These are phyloP conservation scores for Orchesellides sinensis DNA, from an alignment of 2,888 invertebrate genomes.

Conservation along the genomic window DNA sequence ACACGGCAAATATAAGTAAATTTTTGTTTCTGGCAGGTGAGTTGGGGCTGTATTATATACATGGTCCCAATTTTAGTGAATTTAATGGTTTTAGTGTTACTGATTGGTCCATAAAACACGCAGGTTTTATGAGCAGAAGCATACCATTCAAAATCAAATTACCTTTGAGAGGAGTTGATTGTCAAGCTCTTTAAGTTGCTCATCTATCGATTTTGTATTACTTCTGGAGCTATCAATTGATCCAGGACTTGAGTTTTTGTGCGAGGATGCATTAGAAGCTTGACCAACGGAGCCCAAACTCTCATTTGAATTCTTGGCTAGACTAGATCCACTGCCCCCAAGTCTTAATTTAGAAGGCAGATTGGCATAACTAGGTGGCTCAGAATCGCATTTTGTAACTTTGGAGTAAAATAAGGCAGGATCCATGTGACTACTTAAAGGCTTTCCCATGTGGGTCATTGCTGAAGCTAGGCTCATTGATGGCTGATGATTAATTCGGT, in stretches of 20 bases:
- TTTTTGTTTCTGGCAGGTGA: constrained; percentile 39
- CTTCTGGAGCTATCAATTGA: constrained; percentile 69
- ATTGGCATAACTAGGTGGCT: constrained; percentile 74
- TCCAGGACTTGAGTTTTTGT: constrained; percentile 69
- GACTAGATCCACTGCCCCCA: constrained; percentile 74
- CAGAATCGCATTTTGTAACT: constrained; percentile 73
- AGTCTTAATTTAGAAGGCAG: constrained; percentile 71
- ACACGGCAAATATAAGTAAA: constrained; percentile 59
- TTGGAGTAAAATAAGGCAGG: constrained; percentile 72
- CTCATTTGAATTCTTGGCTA: constrained; percentile 74
- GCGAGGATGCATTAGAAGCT: constrained; percentile 60
- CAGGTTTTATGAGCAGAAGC: not conserved
- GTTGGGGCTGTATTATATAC: constrained; percentile 25
- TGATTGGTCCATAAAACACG: too few species aligned
- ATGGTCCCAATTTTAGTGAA: too few species aligned
- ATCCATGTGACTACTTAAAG: constrained; percentile 53
- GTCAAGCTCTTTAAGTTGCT: constrained; percentile 89
- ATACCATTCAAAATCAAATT: constrained; percentile 34
- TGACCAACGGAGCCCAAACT: constrained; percentile 71
- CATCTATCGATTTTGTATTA: constrained; percentile 80
- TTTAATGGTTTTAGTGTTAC: not conserved
- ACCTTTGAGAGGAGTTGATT: constrained; percentile 86
- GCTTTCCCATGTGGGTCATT: constrained; percentile 59
- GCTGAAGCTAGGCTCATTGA: constrained; percentile 70
- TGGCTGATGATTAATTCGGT: constrained; percentile 69